A percentile compares a stretch with the other conserved stretches of the same genome.
phyloP scores from a whole-genome alignment of 2,797 vertebrate species.

The Paratrypauchen microcephalus region DNA sequence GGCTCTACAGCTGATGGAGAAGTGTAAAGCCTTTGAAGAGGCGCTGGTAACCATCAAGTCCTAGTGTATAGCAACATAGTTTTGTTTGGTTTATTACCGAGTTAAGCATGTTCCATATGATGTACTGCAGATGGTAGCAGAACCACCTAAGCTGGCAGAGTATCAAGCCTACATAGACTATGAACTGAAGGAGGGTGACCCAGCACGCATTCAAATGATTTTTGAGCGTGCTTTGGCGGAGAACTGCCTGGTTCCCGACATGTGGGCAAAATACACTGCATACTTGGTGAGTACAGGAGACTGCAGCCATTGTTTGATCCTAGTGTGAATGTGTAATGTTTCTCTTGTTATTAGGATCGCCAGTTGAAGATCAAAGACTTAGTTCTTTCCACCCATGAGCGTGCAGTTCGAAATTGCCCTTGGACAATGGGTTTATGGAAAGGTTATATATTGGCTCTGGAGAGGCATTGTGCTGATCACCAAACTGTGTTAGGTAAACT shows the following conservation, averaged over 20 bases:
- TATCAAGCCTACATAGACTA: conserved; percentile 94
- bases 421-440: conserved; percentile 97
- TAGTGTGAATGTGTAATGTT: neutral
- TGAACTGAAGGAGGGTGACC: conserved; percentile 91
- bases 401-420: conserved; percentile 93
- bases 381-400: conserved; percentile 88
- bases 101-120: neutral
- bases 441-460: conserved; percentile 88
- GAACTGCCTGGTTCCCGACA: conserved; percentile 96
- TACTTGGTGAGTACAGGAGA: conserved; percentile 86
- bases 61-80: neutral
- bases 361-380: conserved; percentile 92
- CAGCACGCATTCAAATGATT: conserved; percentile 89
- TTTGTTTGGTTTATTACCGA: neutral
- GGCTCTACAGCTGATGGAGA: conserved; percentile 85
- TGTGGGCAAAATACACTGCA: conserved; percentile 91
- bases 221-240: conserved; percentile 93
- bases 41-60: conserved; percentile 78
- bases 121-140: conserved; percentile 83
- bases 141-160: conserved; percentile 89
- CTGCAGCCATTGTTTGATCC: neutral
- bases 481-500: conserved; percentile 81
- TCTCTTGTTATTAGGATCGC: conserved; percentile 78
- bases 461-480: conserved; percentile 88
- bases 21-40: conserved; percentile 85